These are phyloP conservation scores for Sinohyriopsis cumingii DNA, from an alignment of 2,888 invertebrate genomes.

Conservation along the genomic window DNA sequence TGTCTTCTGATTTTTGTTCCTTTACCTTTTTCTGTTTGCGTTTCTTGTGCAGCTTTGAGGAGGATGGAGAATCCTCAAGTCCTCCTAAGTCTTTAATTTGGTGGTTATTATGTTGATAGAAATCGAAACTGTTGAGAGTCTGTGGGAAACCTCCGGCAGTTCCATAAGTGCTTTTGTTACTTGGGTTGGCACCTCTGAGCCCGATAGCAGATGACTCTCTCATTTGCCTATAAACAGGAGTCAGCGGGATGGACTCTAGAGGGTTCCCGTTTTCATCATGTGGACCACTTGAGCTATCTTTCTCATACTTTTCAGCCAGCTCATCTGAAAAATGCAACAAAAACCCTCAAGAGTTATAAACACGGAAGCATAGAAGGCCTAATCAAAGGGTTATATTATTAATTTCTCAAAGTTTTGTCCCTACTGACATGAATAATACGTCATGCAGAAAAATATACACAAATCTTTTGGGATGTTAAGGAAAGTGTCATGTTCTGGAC, in stretches of 20 bases:
- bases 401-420: too few species aligned
- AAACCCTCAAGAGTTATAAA: too few species aligned
- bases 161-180: conserved; percentile 18
- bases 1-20: conserved; percentile 39
- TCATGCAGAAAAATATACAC: too few species aligned
- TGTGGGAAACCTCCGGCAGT: conserved; percentile 3
- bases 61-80: conserved; percentile 11
- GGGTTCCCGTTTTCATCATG: conserved; percentile 63
- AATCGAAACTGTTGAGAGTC: neutral
- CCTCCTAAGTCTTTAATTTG: neutral
- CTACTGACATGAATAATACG: too few species aligned
- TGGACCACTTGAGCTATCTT: conserved; percentile 11
- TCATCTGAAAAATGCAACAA: conserved; percentile 41
- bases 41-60: conserved; percentile 17
- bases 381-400: too few species aligned
- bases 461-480: too few species aligned
- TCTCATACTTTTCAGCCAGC: conserved; percentile 14
- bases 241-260: conserved; percentile 25
- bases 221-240: conserved; percentile 48
- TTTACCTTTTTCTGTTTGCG: conserved; percentile 36
- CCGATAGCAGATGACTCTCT: conserved; percentile 46
- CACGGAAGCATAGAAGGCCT: too few species aligned
- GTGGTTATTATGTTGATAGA: neutral
- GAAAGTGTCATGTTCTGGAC: too few species aligned
- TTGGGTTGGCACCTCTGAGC: conserved; percentile 21